phyloP scores from a whole-genome alignment of 2,888 invertebrate genomes.

The Thyatira batis region DNA sequence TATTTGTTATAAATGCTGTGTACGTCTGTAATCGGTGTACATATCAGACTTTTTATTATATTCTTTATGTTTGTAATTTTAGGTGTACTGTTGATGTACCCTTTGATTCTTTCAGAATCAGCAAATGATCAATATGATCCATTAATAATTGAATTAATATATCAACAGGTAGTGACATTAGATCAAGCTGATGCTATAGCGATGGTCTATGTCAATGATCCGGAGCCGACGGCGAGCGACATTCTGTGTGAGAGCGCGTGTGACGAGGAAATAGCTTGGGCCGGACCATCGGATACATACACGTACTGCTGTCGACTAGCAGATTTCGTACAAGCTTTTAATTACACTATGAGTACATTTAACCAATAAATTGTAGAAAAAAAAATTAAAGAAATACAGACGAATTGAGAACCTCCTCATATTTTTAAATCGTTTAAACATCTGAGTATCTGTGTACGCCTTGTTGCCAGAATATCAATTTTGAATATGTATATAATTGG shows the following conservation, averaged over 20 bases:
- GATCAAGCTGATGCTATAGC: conserved; percentile 14
- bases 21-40: too few species aligned
- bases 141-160: neutral
- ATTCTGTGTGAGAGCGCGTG: conserved; percentile 19
- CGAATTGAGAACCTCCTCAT: too few species aligned
- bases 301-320: conserved; percentile 28
- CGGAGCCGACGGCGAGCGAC: conserved; percentile 17
- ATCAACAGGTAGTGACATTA: conserved; percentile 18
- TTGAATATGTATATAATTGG: too few species aligned
- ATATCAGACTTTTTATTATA: too few species aligned
- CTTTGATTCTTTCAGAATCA: too few species aligned
- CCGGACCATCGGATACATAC: conserved; percentile 7
- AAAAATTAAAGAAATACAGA: neutral
- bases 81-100: too few species aligned
- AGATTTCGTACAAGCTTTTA: conserved; percentile 21
- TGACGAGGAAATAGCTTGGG: neutral
- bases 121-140: neutral
- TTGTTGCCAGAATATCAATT: too few species aligned
- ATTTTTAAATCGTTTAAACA: too few species aligned
- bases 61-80: too few species aligned
- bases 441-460: too few species aligned
- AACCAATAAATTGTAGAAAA: neutral
- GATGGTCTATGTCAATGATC: conserved; percentile 29
- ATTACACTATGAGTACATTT: neutral
- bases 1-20: too few species aligned